Conservation (phyloP, 2,797 vertebrate genomes). For the Tamandua tetradactyla region DNA sequence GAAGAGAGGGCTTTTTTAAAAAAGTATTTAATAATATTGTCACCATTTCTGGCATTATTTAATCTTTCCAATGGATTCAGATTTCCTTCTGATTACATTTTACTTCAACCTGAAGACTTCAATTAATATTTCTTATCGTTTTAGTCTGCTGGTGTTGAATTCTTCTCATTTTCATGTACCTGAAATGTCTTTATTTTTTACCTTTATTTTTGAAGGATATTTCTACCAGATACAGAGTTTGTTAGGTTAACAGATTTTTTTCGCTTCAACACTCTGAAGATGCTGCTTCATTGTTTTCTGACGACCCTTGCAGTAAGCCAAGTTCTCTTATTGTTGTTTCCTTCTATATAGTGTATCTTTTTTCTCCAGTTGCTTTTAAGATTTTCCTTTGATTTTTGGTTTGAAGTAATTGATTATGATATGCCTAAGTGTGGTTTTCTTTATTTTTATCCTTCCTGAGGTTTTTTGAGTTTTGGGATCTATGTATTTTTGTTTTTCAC, state of each 20-base stretch:
- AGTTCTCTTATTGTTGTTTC: not conserved
- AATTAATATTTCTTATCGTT: too few relatives aligned
- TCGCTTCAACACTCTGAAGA: not conserved
- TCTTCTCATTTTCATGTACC: too few relatives aligned
- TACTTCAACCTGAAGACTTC: too few relatives aligned
- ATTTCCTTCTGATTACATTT: too few relatives aligned
- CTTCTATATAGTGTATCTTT: not conserved
- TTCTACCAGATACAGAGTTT: too few relatives aligned
- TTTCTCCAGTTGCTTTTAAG: not conserved
- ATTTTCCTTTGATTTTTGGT: not conserved
- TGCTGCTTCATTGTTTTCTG: not conserved
- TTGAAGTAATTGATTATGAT: not conserved
- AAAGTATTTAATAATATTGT: not conserved
- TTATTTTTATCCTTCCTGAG: not conserved
- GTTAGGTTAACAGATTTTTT: too few relatives aligned
- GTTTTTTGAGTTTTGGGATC: not conserved
- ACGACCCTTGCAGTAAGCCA: not conserved
- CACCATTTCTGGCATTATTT: not conserved
- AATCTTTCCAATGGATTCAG: too few relatives aligned
- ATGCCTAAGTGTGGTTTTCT: not conserved
- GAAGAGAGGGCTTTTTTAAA: not conserved
- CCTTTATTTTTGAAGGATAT: too few relatives aligned
- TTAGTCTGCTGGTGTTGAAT: too few relatives aligned
- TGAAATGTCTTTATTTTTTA: too few relatives aligned
- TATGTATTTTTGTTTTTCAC: not conserved